These are phyloP conservation scores for Ictalurus furcatus DNA, from an alignment of 2,113 vertebrate species.

Conservation along the genomic window DNA sequence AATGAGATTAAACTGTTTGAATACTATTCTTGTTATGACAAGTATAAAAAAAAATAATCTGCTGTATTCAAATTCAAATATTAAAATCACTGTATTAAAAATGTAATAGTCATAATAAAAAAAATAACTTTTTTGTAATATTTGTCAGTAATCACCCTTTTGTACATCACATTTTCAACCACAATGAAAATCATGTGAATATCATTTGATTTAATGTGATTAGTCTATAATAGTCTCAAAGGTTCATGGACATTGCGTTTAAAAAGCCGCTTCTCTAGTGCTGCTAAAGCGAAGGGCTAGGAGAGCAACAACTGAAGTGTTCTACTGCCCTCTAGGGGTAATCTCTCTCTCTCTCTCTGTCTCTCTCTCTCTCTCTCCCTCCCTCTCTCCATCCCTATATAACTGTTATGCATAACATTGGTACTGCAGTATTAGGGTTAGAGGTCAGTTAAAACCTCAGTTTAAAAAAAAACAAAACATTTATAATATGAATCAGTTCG, in stretches of 20 bases:
- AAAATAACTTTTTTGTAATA: background rate
- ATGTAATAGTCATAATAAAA: no score
- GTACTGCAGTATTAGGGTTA: background rate
- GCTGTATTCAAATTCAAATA: no score
- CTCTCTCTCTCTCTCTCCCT: background rate
- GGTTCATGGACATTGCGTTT: background rate
- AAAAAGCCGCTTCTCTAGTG: background rate
- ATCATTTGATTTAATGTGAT: background rate
- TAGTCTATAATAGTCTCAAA: background rate
- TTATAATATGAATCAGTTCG: background rate
- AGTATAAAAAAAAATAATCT: background rate
- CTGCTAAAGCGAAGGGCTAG: background rate
- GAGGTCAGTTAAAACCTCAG: background rate
- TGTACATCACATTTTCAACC: background rate
- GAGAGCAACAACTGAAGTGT: slow-evolving; percentile 26
- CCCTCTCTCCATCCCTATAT: background rate
- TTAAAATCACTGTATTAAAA: background rate
- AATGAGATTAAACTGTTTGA: background rate
- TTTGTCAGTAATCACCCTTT: background rate
- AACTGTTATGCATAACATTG: background rate
- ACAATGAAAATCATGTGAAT: background rate
- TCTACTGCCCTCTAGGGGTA: slow-evolving; percentile 42
- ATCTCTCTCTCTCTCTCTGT: background rate
- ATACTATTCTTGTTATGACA: background rate
- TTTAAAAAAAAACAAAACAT: background rate